Conservation (phyloP, 2,113 vertebrate species). For the Jacana jacana region DNA sequence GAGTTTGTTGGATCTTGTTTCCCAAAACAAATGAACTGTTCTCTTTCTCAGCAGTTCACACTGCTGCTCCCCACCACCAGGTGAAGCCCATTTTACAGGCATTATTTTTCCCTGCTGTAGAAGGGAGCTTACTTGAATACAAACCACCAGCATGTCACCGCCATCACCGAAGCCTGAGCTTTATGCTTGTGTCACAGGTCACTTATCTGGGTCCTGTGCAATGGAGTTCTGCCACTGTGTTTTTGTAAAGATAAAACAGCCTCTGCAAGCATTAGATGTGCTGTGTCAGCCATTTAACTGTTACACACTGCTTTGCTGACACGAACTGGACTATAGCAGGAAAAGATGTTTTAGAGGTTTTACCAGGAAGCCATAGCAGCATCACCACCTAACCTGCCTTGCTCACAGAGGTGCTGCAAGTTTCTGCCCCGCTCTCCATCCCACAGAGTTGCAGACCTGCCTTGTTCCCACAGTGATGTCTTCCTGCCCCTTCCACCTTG, state of each 20-base stretch:
- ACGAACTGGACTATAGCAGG: neutral
- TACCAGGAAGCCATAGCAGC: neutral
- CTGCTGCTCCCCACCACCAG: neutral
- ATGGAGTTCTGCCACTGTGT: neutral
- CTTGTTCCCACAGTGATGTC: neutral
- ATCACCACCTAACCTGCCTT: rapidly evolving
- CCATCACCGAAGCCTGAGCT: neutral
- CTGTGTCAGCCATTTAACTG: neutral
- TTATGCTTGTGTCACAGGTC: rapidly evolving
- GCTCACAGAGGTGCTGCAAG: neutral
- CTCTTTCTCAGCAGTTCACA: neutral
- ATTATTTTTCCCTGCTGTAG: neutral
- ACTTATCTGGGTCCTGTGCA: neutral
- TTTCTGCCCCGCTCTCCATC: neutral
- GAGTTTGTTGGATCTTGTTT: neutral
- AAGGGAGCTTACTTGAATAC: neutral
- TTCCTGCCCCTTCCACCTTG: neutral
- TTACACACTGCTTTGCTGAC: neutral
- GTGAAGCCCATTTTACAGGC: neutral
- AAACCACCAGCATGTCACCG: neutral
- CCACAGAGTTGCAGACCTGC: neutral
- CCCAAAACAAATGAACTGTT: neutral
- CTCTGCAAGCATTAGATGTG: neutral
- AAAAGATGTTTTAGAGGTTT: neutral
- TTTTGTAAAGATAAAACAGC: neutral